Evolutionary conservation across 2,113 vertebrate species (phyloP).

Genomic region (Pycnonotus jocosus): DNA sequence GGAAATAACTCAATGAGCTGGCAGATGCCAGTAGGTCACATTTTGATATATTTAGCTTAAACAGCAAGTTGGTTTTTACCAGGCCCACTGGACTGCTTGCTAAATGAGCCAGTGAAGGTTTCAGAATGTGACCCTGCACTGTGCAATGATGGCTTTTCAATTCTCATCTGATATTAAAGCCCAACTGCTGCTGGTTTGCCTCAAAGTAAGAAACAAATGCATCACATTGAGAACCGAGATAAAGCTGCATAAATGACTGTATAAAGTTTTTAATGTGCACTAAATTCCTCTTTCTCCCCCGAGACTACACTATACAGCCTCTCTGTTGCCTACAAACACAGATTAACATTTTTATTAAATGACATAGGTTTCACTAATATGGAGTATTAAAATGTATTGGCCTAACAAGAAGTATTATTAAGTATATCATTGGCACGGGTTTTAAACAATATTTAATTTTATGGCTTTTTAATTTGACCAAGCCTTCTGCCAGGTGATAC

Average conservation of each 20-base stretch:
- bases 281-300: constrained; percentile 33
- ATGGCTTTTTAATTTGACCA: constrained; percentile 42
- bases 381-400: neutral
- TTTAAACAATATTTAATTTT: constrained; percentile 50
- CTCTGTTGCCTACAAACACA: constrained; percentile 45
- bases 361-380: constrained; percentile 20
- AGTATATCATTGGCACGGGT: neutral
- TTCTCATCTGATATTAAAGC: neutral
- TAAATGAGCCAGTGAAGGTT: neutral
- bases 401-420: constrained; percentile 44
- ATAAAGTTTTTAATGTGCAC: constrained; percentile 42
- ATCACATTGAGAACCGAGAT: neutral
- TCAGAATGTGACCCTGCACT: neutral
- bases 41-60: neutral
- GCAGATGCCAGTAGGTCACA: neutral
- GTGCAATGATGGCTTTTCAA: neutral
- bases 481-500: constrained; percentile 23
- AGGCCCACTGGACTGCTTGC: neutral
- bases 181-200: neutral
- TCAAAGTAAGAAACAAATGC: constrained; percentile 8
- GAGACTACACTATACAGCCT: neutral
- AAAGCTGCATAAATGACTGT: constrained; percentile 15
- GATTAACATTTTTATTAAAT: constrained; percentile 61
- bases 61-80: neutral
- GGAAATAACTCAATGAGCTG: neutral